phyloP scores from a whole-genome alignment of 2,113 vertebrate species.

The Mesocricetus auratus region DNA sequence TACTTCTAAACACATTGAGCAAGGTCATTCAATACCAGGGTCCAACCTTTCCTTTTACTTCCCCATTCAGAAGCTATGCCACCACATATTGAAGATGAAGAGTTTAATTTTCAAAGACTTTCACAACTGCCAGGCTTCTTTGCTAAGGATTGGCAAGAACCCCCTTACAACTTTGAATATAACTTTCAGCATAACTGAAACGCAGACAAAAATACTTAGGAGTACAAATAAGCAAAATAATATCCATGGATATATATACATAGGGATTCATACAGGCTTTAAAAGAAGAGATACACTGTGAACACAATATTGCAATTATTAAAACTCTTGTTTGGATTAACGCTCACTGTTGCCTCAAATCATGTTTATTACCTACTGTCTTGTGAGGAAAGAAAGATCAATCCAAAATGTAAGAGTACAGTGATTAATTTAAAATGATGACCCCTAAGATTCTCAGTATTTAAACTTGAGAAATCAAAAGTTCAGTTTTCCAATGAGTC shows the following conservation, averaged over 20 bases:
- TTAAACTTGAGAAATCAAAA: conserved; percentile 18
- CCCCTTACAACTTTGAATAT: not conserved
- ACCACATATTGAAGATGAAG: conserved; percentile 71
- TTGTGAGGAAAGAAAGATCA: not conserved
- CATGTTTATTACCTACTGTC: not conserved
- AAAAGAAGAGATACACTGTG: not conserved
- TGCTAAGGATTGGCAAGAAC: conserved; percentile 26
- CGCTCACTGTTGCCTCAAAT: not conserved
- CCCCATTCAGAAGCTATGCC: conserved; percentile 65
- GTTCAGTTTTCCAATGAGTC: conserved; percentile 14
- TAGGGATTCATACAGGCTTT: not conserved
- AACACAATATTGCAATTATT: conserved; percentile 16
- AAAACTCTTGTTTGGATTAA: conserved; percentile 29
- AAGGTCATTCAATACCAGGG: conserved; percentile 71
- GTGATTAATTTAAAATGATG: conserved; percentile 12
- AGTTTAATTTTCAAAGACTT: conserved; percentile 71
- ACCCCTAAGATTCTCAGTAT: not conserved
- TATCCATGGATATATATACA: not conserved
- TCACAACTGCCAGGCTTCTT: conserved; percentile 36
- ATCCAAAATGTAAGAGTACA: conserved; percentile 8
- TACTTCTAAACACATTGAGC: conserved; percentile 70
- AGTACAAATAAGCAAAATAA: not conserved
- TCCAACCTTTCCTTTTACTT: conserved; percentile 58
- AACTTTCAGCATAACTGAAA: conserved; percentile 40
- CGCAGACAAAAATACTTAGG: conserved; percentile 4